These are phyloP conservation scores for Promerops cafer DNA, from an alignment of 2,113 vertebrate species.

Conservation along the genomic window DNA sequence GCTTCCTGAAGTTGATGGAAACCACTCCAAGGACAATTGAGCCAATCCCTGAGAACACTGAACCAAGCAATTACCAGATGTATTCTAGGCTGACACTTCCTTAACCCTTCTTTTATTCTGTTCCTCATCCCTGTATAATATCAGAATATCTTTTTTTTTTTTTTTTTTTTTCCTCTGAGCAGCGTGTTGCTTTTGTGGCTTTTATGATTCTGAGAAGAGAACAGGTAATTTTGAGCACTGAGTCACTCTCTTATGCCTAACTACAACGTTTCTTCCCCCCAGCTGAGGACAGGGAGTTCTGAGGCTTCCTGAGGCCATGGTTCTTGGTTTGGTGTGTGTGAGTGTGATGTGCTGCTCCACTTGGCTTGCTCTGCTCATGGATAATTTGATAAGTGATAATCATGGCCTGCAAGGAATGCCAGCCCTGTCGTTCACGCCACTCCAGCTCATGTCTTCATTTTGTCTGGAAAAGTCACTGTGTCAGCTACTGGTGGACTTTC, in stretches of 20 bases:
- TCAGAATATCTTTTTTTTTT: not conserved
- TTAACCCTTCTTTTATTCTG: not conserved
- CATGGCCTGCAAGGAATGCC: conserved; percentile 29
- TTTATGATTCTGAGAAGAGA: not conserved
- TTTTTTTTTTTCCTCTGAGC: not conserved
- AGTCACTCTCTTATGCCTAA: not conserved
- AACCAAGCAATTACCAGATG: not conserved
- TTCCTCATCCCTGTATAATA: not conserved
- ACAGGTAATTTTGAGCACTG: not conserved
- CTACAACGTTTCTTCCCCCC: not conserved
- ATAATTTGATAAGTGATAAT: conserved; percentile 33
- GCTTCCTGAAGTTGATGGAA: not conserved
- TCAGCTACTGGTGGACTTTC: not conserved
- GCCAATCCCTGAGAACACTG: not conserved
- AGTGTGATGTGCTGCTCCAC: conserved; percentile 14
- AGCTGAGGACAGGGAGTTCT: not conserved
- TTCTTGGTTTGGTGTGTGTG: not conserved
- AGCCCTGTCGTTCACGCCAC: not conserved
- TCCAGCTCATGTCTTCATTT: conserved; percentile 5
- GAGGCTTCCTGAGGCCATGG: not conserved
- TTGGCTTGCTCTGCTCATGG: not conserved
- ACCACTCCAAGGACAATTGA: not conserved
- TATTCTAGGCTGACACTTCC: not conserved
- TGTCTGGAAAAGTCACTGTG: not conserved
- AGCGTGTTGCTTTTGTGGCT: not conserved